Base-by-base conservation (phyloP, 1,140 invertebrate species). In the Paramacrobiotus metropolitanus region DNA sequence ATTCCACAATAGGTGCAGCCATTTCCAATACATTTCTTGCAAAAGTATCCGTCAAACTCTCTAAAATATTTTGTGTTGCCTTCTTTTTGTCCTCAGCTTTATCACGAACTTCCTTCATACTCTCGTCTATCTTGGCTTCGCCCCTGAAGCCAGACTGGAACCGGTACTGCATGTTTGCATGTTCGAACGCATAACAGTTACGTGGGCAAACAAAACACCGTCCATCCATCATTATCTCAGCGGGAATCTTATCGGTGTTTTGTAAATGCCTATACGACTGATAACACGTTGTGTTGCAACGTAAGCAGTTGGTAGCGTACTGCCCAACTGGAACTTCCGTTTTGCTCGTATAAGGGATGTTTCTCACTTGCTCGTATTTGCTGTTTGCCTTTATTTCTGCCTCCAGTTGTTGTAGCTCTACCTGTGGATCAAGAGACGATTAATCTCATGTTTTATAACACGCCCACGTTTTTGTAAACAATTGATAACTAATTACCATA, bases 221-320 rank as follows among this genome's bases (percentile, higher is more conserved):
- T n/a, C n/a, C 9, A 40, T 40, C n/a, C 9, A n/a, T 40, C 9
- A 40, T 40, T n/a, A n/a, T 40, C 9, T 9, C 34, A n/a, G 9
- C 9, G 9, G 9, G 9, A 9, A n/a, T 9, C 21, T 55, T 55
- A 21, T 55, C 48, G 9, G 9, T 21, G 48, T 55, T 24, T 4
- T 55, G 9, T 24, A 4, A 4, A 55, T 4, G 9, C 24, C 9
- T 18, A 63, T 65, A 67, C 1, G 62, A 31, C 24, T 40, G 30
- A 62, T 67, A 65, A 60, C 66, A 67, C 15, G 66, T 67, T 2
- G 30, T 29, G 40, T 67, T 63, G 34, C 66, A 67, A 30, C 31
- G 9, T 3, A 59, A 44, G 55, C 66, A 67, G 48, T 67, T 67
- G 20, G 66, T 67, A 4, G 65, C 65, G 63, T 63, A 62, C 9